Evolutionary conservation across 2,888 invertebrate species (phyloP).

Genomic region (Xanthostigma xanthostigma): DNA sequence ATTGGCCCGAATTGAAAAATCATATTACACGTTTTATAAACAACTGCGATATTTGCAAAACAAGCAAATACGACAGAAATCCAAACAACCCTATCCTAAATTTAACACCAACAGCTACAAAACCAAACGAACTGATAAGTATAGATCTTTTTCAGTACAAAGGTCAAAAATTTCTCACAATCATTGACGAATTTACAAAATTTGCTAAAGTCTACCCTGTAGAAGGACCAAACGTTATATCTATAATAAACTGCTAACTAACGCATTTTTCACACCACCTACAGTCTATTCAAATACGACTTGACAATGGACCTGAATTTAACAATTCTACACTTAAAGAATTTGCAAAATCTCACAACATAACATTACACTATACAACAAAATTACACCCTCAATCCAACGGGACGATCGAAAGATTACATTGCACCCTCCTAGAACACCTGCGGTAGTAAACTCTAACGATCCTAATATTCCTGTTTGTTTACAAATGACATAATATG

Average conservation of each 20-base stretch:
- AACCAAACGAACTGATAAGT: conserved; percentile 10
- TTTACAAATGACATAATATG: no score
- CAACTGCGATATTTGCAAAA: conserved; percentile 10
- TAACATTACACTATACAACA: no score
- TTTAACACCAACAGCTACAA: conserved; percentile 8
- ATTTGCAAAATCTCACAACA: no score
- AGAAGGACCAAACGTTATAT: conserved; percentile 3
- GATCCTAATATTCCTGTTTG: no score
- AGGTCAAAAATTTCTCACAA: not conserved
- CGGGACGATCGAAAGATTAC: no score
- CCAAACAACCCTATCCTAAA: conserved; percentile 9
- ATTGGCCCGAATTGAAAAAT: conserved; percentile 12
- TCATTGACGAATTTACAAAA: conserved; percentile 14
- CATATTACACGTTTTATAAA: conserved; percentile 11
- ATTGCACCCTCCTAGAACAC: no score
- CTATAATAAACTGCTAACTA: not conserved
- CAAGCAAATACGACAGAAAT: conserved; percentile 12
- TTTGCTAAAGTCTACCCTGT: conserved; percentile 10
- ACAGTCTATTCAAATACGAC: no score
- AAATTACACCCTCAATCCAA: no score
- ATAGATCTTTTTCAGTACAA: conserved; percentile 2
- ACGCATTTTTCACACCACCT: no score
- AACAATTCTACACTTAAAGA: no score
- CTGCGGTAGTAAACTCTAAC: no score
- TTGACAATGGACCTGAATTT: no score